phyloP scores from a whole-genome alignment of 1,140 invertebrate genomes.

The Drosophila leontia region DNA sequence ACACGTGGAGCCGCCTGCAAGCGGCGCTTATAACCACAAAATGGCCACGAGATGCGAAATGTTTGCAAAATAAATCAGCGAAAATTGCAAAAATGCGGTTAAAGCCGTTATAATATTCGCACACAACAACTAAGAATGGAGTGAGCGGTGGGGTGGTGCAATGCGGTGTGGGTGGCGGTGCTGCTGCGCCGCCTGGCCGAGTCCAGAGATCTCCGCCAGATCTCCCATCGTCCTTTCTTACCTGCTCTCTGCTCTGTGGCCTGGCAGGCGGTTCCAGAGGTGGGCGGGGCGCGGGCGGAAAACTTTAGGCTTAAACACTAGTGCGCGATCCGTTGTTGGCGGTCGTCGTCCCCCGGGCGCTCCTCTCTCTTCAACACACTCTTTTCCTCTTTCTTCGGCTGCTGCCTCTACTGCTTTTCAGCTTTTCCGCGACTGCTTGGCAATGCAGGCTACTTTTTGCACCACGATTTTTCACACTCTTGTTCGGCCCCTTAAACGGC shows the following conservation, averaged over 20 bases:
- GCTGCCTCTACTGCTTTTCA: constrained; percentile 10
- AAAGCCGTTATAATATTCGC: constrained; percentile 25
- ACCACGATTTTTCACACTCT: constrained; percentile 7
- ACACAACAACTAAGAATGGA: constrained; percentile 16
- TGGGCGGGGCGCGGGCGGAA: constrained; percentile 35
- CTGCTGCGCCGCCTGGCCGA: constrained; percentile 29
- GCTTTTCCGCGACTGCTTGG: constrained; percentile 20
- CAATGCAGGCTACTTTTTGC: not conserved
- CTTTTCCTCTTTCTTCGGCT: constrained; percentile 42
- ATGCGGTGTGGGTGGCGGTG: constrained; percentile 20
- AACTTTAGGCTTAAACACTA: constrained; percentile 71
- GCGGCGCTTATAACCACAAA: constrained; percentile 73
- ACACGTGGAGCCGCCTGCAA: constrained; percentile 60
- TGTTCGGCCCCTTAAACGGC: constrained; percentile 14
- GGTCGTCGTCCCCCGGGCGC: constrained; percentile 21
- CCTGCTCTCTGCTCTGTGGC: constrained; percentile 51
- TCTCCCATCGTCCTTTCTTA: constrained; percentile 29
- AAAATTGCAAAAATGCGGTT: constrained; percentile 40
- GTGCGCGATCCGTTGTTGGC: constrained; percentile 51
- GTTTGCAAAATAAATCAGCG: constrained; percentile 44
- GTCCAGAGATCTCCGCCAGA: constrained; percentile 16
- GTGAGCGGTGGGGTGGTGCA: constrained; percentile 8
- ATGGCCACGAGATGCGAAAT: constrained; percentile 42
- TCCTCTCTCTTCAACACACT: constrained; percentile 20
- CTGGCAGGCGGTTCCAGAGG: constrained; percentile 30